phyloP scores from a whole-genome alignment of 64 coral and sea anemone species.

The Acropora tenuis region DNA sequence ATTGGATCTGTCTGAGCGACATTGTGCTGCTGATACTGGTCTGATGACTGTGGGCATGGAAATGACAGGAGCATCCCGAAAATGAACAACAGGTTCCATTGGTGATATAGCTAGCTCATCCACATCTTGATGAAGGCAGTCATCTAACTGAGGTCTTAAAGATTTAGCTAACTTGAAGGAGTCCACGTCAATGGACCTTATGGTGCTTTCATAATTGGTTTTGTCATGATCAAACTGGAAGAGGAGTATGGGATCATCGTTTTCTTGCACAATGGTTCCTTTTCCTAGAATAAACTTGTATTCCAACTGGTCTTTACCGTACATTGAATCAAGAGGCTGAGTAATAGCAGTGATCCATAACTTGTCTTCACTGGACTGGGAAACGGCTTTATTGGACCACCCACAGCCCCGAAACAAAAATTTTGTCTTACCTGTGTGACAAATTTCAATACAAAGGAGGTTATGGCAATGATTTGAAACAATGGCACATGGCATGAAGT shows the following conservation, averaged over 20 bases:
- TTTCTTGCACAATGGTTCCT: slow-evolving; percentile 1
- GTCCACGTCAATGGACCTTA: background rate
- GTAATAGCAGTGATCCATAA: slow-evolving; percentile 19
- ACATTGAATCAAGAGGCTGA: slow-evolving; percentile 26
- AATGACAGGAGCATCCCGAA: too few relatives aligned
- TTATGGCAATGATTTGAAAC: background rate
- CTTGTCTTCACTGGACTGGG: slow-evolving; percentile 29
- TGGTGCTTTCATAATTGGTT: background rate
- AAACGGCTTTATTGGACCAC: slow-evolving; percentile 17
- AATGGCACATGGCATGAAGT: background rate
- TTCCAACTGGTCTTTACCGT: slow-evolving; percentile 20
- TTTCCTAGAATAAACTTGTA: slow-evolving; percentile 15
- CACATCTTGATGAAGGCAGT: background rate
- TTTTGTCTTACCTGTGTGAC: background rate
- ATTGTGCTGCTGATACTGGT: background rate
- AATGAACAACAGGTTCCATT: too few relatives aligned
- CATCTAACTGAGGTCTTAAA: background rate
- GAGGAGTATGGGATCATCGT: background rate
- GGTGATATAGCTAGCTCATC: background rate
- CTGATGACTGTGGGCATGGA: background rate
- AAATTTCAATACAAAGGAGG: background rate
- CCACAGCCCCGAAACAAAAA: slow-evolving; percentile 43
- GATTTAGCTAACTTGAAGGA: background rate
- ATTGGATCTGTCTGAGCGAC: background rate
- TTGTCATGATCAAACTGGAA: slow-evolving; percentile 17